phyloP scores from a whole-genome alignment of 2,797 vertebrate genomes.

The Sphaeramia orbicularis region DNA sequence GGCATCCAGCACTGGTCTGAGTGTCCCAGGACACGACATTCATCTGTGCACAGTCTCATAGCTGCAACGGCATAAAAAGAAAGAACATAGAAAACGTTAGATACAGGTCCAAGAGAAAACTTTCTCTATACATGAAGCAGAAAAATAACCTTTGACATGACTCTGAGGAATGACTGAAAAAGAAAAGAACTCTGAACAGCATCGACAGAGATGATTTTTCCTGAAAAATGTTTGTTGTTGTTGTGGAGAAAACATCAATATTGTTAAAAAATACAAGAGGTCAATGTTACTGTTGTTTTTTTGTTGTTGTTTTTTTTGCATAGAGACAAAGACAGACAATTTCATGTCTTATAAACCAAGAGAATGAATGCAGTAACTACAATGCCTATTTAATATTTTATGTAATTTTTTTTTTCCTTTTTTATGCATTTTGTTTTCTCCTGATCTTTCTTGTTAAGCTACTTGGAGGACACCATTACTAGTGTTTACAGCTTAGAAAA shows the following conservation, averaged over 20 bases:
- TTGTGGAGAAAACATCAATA: conserved; percentile 15
- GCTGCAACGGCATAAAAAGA: conserved; percentile 72
- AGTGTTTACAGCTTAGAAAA: conserved; percentile 39
- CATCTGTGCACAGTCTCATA: conserved; percentile 96
- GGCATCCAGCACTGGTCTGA: conserved; percentile 99
- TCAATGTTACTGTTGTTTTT: background rate
- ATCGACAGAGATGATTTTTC: background rate
- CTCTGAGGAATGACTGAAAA: conserved; percentile 1
- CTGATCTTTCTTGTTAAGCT: conserved; percentile 19
- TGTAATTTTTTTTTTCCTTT: background rate
- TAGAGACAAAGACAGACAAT: conserved; percentile 19
- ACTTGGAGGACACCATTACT: conserved; percentile 13
- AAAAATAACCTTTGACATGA: background rate
- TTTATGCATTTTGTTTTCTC: background rate
- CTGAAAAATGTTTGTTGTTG: conserved; percentile 6
- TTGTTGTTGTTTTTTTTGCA: background rate
- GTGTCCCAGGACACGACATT: conserved; percentile 95
- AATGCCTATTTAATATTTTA: conserved; percentile 56
- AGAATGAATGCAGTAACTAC: conserved; percentile 13
- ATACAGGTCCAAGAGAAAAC: conserved; percentile 4
- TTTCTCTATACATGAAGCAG: background rate
- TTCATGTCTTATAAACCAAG: conserved; percentile 6
- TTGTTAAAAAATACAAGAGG: conserved; percentile 29
- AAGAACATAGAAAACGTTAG: background rate
- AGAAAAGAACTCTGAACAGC: conserved; percentile 6